These are phyloP conservation scores for Ramazzottius varieornatus DNA, from an alignment of 2,888 invertebrate genomes.

Conservation along the genomic window DNA sequence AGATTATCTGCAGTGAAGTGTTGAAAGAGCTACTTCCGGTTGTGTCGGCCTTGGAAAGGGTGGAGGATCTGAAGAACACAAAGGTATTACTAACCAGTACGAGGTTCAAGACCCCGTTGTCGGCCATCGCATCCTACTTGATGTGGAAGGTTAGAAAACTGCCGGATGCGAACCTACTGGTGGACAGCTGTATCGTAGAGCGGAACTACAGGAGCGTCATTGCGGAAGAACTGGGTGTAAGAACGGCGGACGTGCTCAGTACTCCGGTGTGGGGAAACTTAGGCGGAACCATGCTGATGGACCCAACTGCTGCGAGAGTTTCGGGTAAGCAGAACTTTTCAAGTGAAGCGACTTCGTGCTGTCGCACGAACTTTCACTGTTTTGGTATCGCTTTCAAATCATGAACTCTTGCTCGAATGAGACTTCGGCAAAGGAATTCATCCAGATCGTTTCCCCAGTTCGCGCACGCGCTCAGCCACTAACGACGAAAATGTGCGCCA, in stretches of 20 bases:
- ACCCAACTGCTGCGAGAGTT: not conserved
- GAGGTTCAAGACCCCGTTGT: not conserved
- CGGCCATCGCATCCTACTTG: not conserved
- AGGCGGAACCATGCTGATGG: not conserved
- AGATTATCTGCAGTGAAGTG: not conserved
- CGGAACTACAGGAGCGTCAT: not conserved
- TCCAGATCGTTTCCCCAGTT: no score
- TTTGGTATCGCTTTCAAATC: no score
- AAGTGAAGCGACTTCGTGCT: no score
- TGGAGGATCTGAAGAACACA: not conserved
- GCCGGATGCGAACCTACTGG: not conserved
- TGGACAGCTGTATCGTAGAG: not conserved
- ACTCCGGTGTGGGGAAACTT: not conserved
- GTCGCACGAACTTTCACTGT: no score
- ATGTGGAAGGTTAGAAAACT: not conserved
- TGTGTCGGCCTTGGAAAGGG: not conserved
- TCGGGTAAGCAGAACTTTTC: no score
- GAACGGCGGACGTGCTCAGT: not conserved
- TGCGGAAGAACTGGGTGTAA: not conserved
- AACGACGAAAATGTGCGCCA: no score
- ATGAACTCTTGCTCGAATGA: no score
- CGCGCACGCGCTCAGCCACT: no score
- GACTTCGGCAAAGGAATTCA: no score
- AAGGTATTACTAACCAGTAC: not conserved
- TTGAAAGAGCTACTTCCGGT: not conserved